Evolutionary conservation across 2,888 invertebrate genomes (phyloP), one percentile per base, ranked within the genome.

Genomic region (Melipona bicolor): DNA sequence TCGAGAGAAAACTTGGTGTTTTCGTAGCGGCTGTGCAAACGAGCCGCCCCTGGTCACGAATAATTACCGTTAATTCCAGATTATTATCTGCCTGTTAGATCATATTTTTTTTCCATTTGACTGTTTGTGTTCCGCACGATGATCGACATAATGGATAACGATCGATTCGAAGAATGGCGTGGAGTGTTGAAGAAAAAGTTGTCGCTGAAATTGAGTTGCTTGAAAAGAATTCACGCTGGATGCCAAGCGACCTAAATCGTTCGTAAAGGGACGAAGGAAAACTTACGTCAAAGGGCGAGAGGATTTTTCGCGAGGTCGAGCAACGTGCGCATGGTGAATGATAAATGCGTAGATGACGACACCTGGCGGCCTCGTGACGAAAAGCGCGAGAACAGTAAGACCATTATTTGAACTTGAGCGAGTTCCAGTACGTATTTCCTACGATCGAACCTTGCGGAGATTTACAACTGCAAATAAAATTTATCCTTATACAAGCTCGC

Each of bases 211-310:
- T 52, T 52, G 21, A 5, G 6, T 52, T 52, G 52, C 4, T 21
- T 19, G 59, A 64, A 52, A 52, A 50, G 9, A 43, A 43, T 43
- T 43, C 43, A 9, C 9, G 43, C 11, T 43, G 2, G 43, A 56
- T 61, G n/a, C 52, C n/a, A 54, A 32, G 52, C 21, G 24, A 65
- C 49, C 49, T 3, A 3, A 50, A 19, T 43, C 3, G 36, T 27
- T 50, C 43, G 27, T 24, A 27, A 62, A 74, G 70, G 52, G 61
- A 49, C 32, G 70, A 77, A 50, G 52, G 65, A 65, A 59, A 59
- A 56, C n/a, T 27, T 43, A 59, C 75, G 84, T 79, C 64, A 62
- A 65, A 83, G 69, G 72, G 72, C 75, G 68, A 59, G 49, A 71
- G 32, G 59, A 69, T 43, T 79, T 72, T 83, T 76, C 69, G 52